Conservation (phyloP, 2,797 vertebrate species). For the Margarornis squamiger region DNA sequence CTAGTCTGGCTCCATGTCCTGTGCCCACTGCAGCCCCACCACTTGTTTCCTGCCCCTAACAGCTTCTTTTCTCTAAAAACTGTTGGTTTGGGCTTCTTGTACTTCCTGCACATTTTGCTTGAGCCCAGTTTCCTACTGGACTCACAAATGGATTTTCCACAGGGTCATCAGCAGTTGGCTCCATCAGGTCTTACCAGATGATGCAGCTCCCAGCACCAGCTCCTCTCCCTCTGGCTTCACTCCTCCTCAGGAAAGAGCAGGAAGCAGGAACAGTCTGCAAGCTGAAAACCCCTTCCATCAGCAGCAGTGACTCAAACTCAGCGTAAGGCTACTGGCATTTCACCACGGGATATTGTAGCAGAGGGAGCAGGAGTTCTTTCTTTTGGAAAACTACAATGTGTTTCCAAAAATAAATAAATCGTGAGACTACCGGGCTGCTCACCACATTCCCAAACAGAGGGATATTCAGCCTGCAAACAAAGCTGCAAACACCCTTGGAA, state of each 20-base stretch:
- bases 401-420: neutral
- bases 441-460: neutral
- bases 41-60: neutral
- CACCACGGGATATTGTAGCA: neutral
- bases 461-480: neutral
- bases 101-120: neutral
- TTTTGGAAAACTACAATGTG: neutral
- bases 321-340: rapidly evolving
- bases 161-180: neutral
- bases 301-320: neutral
- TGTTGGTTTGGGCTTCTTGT: neutral
- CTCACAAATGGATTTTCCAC: conserved; percentile 22
- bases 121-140: neutral
- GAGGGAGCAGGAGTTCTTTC: neutral
- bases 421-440: neutral
- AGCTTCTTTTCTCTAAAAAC: neutral
- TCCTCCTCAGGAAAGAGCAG: neutral
- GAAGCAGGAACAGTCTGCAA: neutral
- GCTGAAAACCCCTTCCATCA: neutral
- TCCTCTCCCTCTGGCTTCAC: neutral
- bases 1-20: rapidly evolving
- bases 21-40: neutral
- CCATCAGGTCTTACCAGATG: neutral
- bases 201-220: neutral
- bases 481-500: neutral